Evolutionary conservation across 1,140 invertebrate species (phyloP).

Genomic region (Musca domestica): DNA sequence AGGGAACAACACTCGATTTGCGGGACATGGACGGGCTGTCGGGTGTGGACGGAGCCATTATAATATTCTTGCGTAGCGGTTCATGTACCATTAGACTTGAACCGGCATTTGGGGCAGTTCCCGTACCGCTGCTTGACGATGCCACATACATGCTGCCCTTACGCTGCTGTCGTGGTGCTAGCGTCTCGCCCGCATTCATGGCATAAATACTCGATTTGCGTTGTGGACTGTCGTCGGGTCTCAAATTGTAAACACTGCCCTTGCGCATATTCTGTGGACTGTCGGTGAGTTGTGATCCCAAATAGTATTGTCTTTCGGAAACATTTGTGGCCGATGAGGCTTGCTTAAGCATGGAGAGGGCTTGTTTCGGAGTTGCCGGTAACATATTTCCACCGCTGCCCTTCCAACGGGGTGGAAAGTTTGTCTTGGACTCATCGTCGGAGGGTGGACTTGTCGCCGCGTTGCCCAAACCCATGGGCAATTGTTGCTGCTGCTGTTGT

Average conservation of each 20-base stretch:
- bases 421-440: constrained; percentile 46
- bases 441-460: constrained; percentile 56
- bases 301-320: constrained; percentile 26
- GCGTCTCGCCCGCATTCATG: constrained; percentile 24
- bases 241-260: constrained; percentile 27
- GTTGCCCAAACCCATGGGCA: constrained; percentile 45
- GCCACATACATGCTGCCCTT: constrained; percentile 56
- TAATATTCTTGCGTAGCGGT: constrained; percentile 41
- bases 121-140: constrained; percentile 43
- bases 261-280: constrained; percentile 27
- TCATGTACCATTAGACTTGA: neutral
- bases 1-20: constrained; percentile 23
- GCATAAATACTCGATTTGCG: constrained; percentile 14
- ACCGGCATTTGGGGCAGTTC: constrained; percentile 30
- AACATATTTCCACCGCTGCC: constrained; percentile 53
- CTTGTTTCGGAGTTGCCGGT: constrained; percentile 47
- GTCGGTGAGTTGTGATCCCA: neutral
- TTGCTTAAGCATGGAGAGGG: constrained; percentile 44
- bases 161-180: constrained; percentile 55
- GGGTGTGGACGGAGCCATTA: constrained; percentile 26
- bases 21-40: constrained; percentile 26
- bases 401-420: constrained; percentile 46
- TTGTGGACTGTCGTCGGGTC: neutral
- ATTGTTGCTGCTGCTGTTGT: constrained; percentile 42
- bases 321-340: constrained; percentile 48